Conservation (phyloP, 2,113 vertebrate species). For the Scortum barcoo region DNA sequence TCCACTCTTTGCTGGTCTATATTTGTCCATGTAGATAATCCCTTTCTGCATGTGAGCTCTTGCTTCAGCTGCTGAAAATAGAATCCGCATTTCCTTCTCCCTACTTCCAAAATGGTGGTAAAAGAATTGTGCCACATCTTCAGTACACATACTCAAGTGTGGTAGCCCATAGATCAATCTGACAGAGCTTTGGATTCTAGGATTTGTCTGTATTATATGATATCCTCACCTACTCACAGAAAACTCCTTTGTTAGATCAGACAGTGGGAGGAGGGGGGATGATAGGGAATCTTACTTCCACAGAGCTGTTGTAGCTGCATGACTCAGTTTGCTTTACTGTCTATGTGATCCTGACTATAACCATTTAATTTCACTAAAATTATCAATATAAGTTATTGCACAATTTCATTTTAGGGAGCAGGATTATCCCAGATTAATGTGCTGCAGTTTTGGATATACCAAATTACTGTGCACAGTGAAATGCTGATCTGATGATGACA, state of each 20-base stretch:
- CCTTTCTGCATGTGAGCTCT: slow-evolving; percentile 46
- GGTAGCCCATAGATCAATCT: slow-evolving; percentile 14
- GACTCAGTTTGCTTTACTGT: not conserved
- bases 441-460: too few species aligned
- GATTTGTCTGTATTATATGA: slow-evolving; percentile 26
- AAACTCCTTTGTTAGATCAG: not conserved
- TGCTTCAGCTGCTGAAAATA: slow-evolving; percentile 60
- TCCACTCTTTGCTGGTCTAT: slow-evolving; percentile 69
- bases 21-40: slow-evolving; percentile 76
- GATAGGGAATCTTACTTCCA: not conserved
- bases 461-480: too few species aligned
- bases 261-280: not conserved
- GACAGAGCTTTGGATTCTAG: slow-evolving; percentile 1
- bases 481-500: too few species aligned
- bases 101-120: slow-evolving; percentile 22
- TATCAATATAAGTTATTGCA: too few species aligned
- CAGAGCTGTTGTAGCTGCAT: not conserved
- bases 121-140: slow-evolving; percentile 27
- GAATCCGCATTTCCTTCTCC: slow-evolving; percentile 30
- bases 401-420: too few species aligned
- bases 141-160: slow-evolving; percentile 2
- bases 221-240: not conserved
- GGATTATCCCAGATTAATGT: too few species aligned
- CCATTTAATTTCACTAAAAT: not conserved
- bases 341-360: not conserved